Evolutionary conservation across 2,888 invertebrate genomes (phyloP), one percentile per base, ranked within the genome.

Genomic region (Drosophila niveifrons): DNA sequence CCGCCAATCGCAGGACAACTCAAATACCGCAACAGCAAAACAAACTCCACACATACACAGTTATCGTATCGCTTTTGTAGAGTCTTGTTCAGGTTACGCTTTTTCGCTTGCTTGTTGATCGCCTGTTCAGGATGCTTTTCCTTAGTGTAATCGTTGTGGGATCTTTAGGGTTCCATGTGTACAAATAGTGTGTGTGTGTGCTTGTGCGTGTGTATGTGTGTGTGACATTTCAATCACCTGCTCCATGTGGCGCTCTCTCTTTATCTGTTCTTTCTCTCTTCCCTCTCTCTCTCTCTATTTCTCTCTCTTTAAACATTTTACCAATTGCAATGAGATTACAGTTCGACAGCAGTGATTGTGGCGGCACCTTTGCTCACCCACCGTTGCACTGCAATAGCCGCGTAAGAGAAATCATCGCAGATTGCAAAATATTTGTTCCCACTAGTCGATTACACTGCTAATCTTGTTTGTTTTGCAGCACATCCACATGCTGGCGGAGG

Each of bases 401-500:
- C 84, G 91, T 92, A 91, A 91, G 92, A 67, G 52, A 58, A 63
- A 47, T 48, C 52, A 65, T 28, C 31, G 47, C 44, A 61, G 51
- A 48, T 67, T 41, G 41, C 41, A 47, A 47, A 47, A 52, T 3
- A 34, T 55, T 66, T 66, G 58, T 36, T 63, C 55, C 4, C 31
- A 55, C 29, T 48, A 31, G 28, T 10, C 50, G 55, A 62, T 53
- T 53, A 2, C 43, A 17, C 41, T 28, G 51, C 74, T 86, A 67
- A 84, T 65, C 10, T 31, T 17, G 9, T 44, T 34, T 53, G 39
- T 53, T 13, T 75, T 93, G 39, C 94, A 96, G 95, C 95, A 95
- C 92, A 94, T 95, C 93, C 95, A 95, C 91, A 93, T 94, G 92
- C 94, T 95, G 94, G 95, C 95, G 84, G 95, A 95, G 91, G 94